A percentile compares a stretch with the other conserved stretches of the same genome.
Evolutionary conservation across 2,113 vertebrate species (phyloP).

Genomic region (Salminus brasiliensis): DNA sequence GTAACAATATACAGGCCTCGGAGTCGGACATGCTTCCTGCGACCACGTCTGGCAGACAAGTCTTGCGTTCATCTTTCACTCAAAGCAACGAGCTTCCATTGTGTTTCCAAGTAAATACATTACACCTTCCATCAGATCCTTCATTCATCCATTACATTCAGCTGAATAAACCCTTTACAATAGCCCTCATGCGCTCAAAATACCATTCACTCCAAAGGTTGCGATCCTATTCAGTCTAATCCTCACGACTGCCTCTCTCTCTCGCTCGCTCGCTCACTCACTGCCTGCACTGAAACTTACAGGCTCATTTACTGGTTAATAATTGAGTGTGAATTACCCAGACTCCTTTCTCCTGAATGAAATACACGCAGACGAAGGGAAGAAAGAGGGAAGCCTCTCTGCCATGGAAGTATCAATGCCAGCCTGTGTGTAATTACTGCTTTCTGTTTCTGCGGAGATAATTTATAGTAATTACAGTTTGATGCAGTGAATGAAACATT

Average conservation of each 20-base stretch:
- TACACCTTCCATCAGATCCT: background rate
- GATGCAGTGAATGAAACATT: conserved; percentile 57
- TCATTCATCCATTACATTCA: background rate
- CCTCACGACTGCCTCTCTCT: background rate
- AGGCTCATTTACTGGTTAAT: conserved; percentile 21
- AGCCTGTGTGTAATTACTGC: conserved; percentile 64
- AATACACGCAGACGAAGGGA: background rate
- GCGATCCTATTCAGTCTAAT: background rate
- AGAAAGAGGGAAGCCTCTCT: background rate
- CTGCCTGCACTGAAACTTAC: background rate
- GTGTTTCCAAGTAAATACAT: background rate
- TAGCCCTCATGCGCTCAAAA: background rate
- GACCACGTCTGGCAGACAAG: too few species aligned
- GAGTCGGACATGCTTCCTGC: too few species aligned
- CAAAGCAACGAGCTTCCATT: background rate
- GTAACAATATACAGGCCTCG: too few species aligned
- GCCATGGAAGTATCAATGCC: conserved; percentile 56
- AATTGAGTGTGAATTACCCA: conserved; percentile 1
- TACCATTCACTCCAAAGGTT: background rate
- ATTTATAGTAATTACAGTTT: conserved; percentile 68
- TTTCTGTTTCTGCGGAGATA: conserved; percentile 66
- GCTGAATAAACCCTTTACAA: background rate
- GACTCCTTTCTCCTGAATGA: background rate
- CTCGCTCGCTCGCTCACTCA: too few species aligned
- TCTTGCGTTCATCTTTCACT: background rate